Conservation (phyloP, 2,888 invertebrate species). For the Epistrophella euchroma region DNA sequence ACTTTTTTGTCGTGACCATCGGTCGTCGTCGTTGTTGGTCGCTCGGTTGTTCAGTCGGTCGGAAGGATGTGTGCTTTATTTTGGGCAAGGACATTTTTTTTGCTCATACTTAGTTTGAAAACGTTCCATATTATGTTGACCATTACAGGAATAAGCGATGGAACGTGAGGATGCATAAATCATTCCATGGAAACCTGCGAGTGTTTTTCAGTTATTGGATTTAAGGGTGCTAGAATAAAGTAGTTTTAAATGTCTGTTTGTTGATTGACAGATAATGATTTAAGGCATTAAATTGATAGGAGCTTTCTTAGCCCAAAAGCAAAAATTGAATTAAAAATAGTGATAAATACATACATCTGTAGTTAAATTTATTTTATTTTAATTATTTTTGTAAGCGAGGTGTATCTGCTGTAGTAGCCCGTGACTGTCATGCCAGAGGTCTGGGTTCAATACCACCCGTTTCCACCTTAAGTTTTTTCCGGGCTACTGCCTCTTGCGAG, state of each 20-base stretch:
- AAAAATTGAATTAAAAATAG: too few species aligned
- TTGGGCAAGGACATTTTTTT: slow-evolving; percentile 22
- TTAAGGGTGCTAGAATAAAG: slow-evolving; percentile 19
- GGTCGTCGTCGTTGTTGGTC: background rate
- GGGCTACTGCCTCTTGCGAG: too few species aligned
- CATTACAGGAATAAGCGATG: slow-evolving; percentile 42
- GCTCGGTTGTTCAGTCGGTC: background rate
- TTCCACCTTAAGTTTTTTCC: too few species aligned
- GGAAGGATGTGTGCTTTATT: slow-evolving; percentile 30
- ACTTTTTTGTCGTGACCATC: background rate
- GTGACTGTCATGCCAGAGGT: too few species aligned
- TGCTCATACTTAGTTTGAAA: slow-evolving; percentile 5
- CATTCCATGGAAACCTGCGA: background rate
- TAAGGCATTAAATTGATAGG: slow-evolving; percentile 2
- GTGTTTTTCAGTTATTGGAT: slow-evolving; percentile 29
- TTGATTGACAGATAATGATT: slow-evolving; percentile 22
- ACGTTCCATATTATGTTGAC: slow-evolving; percentile 41
- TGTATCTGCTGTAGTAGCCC: too few species aligned
- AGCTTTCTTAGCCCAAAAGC: background rate
- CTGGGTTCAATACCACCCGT: too few species aligned
- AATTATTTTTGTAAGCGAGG: too few species aligned
- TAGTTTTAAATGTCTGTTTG: slow-evolving; percentile 14
- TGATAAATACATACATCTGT: too few species aligned
- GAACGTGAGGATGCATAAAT: slow-evolving; percentile 44
- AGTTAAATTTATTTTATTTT: too few species aligned